phyloP scores from a whole-genome alignment of 2,113 vertebrate species.

The Oenanthe melanoleuca region DNA sequence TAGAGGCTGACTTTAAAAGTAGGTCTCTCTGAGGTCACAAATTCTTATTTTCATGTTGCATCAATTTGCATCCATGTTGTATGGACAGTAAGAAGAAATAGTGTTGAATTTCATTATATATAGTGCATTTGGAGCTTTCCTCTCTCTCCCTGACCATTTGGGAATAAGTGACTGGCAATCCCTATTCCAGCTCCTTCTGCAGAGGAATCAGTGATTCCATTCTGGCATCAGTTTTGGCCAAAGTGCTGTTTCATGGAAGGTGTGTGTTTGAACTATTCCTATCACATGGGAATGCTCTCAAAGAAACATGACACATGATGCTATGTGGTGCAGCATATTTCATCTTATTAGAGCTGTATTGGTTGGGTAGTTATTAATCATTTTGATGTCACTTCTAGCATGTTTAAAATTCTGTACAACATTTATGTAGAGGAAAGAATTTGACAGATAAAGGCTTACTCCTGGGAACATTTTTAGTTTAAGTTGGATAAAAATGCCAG shows the following conservation, averaged over 20 bases:
- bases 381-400: conserved; percentile 38
- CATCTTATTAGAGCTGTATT: conserved; percentile 20
- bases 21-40: not conserved
- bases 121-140: not conserved
- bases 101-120: not conserved
- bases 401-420: conserved; percentile 9
- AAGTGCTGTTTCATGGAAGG: not conserved
- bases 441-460: conserved; percentile 15
- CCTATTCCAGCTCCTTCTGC: not conserved
- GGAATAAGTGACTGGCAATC: not conserved
- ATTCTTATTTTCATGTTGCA: not conserved
- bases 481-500: conserved; percentile 31
- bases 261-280: not conserved
- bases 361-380: conserved; percentile 50
- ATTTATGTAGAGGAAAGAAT: not conserved
- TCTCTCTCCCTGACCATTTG: not conserved
- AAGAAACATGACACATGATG: not conserved
- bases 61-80: not conserved
- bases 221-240: not conserved
- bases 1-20: not conserved
- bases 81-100: not conserved
- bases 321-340: not conserved
- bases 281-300: not conserved
- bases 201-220: not conserved
- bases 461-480: conserved; percentile 22